Conservation (phyloP, 2,888 invertebrate genomes). For the Drosophila ustulata region DNA sequence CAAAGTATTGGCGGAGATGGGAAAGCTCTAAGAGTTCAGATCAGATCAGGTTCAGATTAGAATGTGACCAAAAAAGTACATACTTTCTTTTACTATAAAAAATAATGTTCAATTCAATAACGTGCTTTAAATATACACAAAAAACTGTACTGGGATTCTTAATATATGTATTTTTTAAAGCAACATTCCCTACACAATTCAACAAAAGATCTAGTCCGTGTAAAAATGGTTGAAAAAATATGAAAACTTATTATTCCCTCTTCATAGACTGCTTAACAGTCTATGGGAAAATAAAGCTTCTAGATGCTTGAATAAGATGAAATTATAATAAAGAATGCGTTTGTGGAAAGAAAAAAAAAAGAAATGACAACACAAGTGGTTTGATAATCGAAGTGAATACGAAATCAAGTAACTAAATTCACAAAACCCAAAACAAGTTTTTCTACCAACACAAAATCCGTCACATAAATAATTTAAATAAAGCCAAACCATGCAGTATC, state of each 20-base stretch:
- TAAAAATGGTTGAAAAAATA: constrained; percentile 2
- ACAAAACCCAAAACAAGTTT: constrained; percentile 55
- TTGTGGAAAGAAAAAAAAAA: constrained; percentile 13
- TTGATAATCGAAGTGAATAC: constrained; percentile 32
- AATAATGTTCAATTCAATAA: too few relatives aligned
- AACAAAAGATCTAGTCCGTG: constrained; percentile 10
- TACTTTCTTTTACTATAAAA: too few relatives aligned
- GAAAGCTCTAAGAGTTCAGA: constrained; percentile 7
- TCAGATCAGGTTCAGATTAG: not conserved
- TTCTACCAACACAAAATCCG: constrained; percentile 1
- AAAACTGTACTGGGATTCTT: too few relatives aligned
- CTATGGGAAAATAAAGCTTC: constrained; percentile 30
- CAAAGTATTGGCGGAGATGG: constrained; percentile 9
- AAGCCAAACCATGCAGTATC: not conserved
- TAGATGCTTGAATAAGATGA: constrained; percentile 50
- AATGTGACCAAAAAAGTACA: not conserved
- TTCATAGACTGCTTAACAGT: constrained; percentile 43
- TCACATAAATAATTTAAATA: constrained; percentile 11
- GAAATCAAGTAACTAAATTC: constrained; percentile 41
- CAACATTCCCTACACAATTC: too few relatives aligned
- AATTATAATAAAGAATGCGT: constrained; percentile 37
- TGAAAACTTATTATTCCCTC: too few relatives aligned
- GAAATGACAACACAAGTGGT: constrained; percentile 42
- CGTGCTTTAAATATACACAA: too few relatives aligned
- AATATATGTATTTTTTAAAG: too few relatives aligned